Evolutionary conservation across 2,113 vertebrate genomes (phyloP).

Genomic region (Ptychochromis oligacanthus): DNA sequence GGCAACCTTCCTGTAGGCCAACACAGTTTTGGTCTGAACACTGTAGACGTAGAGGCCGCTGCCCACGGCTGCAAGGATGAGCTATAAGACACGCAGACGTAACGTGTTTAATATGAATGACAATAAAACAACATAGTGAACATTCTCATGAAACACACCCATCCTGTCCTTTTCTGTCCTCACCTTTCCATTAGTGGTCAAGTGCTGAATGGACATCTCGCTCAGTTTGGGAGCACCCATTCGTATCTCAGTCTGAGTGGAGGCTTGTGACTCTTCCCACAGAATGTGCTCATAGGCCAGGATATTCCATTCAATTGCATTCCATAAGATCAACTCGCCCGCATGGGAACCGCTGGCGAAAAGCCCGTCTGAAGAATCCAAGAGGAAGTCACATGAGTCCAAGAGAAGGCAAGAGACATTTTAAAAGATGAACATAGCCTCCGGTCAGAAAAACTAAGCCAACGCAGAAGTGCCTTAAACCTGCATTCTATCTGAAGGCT

Average conservation of each 20-base stretch:
- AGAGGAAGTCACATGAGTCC: not conserved
- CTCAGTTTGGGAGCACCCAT: slow-evolving; percentile 85
- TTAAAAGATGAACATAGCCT: too few species aligned
- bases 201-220: slow-evolving; percentile 89
- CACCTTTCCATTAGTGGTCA: slow-evolving; percentile 89
- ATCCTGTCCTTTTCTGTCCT: slow-evolving; percentile 6
- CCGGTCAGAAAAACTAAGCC: too few species aligned
- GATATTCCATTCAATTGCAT: slow-evolving; percentile 86
- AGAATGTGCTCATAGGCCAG: slow-evolving; percentile 86
- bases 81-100: slow-evolving; percentile 68
- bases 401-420: too few species aligned
- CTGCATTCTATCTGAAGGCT: not conserved
- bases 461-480: not conserved
- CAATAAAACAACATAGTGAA: not conserved
- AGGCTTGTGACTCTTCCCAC: slow-evolving; percentile 84
- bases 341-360: slow-evolving; percentile 92
- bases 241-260: slow-evolving; percentile 85
- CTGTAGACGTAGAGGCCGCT: slow-evolving; percentile 93
- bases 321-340: slow-evolving; percentile 94
- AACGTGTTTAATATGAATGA: not conserved
- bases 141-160: not conserved
- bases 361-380: slow-evolving; percentile 54
- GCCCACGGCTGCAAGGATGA: slow-evolving; percentile 90
- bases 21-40: slow-evolving; percentile 84
- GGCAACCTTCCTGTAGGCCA: slow-evolving; percentile 91